Conservation (phyloP, 2,797 vertebrate genomes). For the Etheostoma perlongum region DNA sequence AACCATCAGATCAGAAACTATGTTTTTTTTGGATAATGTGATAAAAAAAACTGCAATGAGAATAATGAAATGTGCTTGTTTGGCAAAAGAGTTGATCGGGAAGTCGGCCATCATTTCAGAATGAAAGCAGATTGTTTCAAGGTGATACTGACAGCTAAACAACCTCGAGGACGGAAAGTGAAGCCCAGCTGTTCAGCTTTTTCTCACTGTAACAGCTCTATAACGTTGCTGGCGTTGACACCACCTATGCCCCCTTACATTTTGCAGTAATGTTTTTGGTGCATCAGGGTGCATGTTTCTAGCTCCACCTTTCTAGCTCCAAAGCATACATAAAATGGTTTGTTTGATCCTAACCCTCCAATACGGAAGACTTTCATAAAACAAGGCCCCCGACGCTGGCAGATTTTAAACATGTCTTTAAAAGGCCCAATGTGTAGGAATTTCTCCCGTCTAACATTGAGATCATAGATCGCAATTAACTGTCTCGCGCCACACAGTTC, state of each 20-base stretch:
- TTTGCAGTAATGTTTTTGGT: neutral
- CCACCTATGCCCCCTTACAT: neutral
- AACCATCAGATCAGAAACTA: neutral
- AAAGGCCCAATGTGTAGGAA: no score
- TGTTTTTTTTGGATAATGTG: neutral
- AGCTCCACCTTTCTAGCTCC: no score
- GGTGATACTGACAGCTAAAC: constrained; percentile 2
- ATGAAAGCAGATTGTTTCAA: neutral
- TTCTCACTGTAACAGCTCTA: neutral
- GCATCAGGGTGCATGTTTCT: no score
- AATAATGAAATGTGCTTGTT: neutral
- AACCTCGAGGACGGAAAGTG: neutral
- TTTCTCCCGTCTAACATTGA: no score
- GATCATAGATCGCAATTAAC: no score
- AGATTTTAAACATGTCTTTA: no score
- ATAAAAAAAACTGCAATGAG: constrained; percentile 3
- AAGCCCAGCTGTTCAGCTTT: neutral
- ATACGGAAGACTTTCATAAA: no score
- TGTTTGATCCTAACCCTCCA: no score
- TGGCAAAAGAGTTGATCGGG: constrained; percentile 1
- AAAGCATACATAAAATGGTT: no score
- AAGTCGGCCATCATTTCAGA: constrained; percentile 1
- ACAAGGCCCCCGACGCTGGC: no score
- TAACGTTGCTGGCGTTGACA: neutral
- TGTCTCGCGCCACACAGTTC: no score